Evolutionary conservation across 2,113 vertebrate species (phyloP).

Genomic region (Chinchilla lanigera): DNA sequence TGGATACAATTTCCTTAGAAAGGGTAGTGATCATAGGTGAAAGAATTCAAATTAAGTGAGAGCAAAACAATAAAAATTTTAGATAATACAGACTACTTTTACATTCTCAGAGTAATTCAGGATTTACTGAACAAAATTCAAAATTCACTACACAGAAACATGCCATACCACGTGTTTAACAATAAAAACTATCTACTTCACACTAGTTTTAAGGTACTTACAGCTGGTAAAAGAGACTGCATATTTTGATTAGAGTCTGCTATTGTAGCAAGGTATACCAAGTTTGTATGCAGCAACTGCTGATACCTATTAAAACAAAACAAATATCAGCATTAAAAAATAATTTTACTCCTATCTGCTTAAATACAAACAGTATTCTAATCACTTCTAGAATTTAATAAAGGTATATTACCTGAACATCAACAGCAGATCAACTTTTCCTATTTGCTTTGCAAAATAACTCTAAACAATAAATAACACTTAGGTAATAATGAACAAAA

Average conservation of each 20-base stretch:
- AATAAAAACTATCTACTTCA: conserved; percentile 10
- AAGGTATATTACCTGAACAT: conserved; percentile 39
- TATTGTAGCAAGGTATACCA: conserved; percentile 99
- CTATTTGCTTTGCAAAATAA: conserved; percentile 62
- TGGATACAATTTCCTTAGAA: background rate
- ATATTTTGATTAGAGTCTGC: conserved; percentile 99
- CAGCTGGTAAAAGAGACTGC: conserved; percentile 98
- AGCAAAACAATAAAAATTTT: conserved; percentile 45
- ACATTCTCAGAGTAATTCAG: background rate
- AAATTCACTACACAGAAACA: conserved; percentile 21
- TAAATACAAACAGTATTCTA: conserved; percentile 34
- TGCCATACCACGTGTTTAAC: background rate
- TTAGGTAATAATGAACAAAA: background rate
- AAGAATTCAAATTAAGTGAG: conserved; percentile 52
- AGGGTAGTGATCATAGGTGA: background rate
- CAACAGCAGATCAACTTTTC: conserved; percentile 40
- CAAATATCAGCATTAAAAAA: conserved; percentile 65
- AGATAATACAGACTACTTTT: background rate
- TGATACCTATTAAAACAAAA: conserved; percentile 92
- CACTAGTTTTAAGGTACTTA: conserved; percentile 88
- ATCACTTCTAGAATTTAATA: background rate
- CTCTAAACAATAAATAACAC: conserved; percentile 1
- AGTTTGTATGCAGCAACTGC: conserved; percentile 98
- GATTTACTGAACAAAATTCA: conserved; percentile 20
- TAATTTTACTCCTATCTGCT: background rate